Percentiles rank a stretch among this genome's conserved stretches.
Conservation (phyloP, 2,888 invertebrate genomes). For the Pecten maximus region DNA sequence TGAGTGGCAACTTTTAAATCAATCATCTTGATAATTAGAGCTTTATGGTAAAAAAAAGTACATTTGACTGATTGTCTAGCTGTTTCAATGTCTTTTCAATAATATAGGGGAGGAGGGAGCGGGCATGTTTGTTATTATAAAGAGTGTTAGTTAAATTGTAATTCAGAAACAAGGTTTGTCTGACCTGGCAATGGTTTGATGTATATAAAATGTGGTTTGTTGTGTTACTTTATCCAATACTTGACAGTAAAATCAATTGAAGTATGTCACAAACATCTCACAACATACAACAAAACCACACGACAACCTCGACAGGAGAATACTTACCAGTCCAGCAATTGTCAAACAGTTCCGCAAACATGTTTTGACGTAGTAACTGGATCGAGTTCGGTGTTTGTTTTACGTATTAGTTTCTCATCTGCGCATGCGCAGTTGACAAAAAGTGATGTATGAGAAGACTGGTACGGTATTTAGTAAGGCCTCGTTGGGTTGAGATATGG, state of each 20-base stretch:
- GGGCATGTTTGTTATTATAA: not conserved
- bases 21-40: not conserved
- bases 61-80: not conserved
- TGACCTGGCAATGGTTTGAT: not conserved
- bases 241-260: not conserved
- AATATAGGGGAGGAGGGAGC: not conserved
- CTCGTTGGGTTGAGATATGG: slow-evolving; percentile 50
- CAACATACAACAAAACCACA: slow-evolving; percentile 22
- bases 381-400: slow-evolving; percentile 28
- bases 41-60: not conserved
- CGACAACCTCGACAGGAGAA: not conserved
- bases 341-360: slow-evolving; percentile 20
- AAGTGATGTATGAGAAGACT: slow-evolving; percentile 25
- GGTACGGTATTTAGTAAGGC: slow-evolving; percentile 49
- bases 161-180: slow-evolving; percentile 22
- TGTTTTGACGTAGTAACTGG: slow-evolving; percentile 11
- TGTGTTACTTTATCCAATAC: not conserved
- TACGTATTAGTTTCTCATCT: slow-evolving; percentile 13
- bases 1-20: not conserved
- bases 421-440: slow-evolving; percentile 11
- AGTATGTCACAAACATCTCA: slow-evolving; percentile 3
- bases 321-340: not conserved
- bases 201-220: slow-evolving; percentile 24
- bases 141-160: not conserved
- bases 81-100: not conserved